Evolutionary conservation across 1,140 invertebrate species (phyloP).

Genomic region (Aradophagus sp.): DNA sequence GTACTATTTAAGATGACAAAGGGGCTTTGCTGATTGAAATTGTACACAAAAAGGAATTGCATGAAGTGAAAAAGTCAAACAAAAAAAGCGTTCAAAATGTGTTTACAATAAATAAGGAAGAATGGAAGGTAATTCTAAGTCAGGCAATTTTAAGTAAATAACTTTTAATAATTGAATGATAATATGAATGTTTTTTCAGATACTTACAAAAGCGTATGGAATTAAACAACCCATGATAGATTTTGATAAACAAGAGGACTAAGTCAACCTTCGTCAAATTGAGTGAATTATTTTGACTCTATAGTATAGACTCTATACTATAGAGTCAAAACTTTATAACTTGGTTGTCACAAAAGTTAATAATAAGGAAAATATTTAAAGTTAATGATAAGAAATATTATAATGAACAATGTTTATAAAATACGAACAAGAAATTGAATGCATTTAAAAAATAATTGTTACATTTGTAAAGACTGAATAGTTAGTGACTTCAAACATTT

Average conservation of each 20-base stretch:
- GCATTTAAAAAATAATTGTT: too few relatives aligned
- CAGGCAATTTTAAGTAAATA: not conserved
- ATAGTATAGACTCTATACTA: not conserved
- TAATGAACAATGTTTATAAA: too few relatives aligned
- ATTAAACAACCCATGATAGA: slow-evolving; percentile 65
- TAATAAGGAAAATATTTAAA: slow-evolving; percentile 2
- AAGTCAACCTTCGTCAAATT: slow-evolving; percentile 1
- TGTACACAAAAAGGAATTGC: slow-evolving; percentile 60
- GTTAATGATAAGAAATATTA: too few relatives aligned
- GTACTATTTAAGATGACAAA: slow-evolving; percentile 62
- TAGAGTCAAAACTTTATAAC: not conserved
- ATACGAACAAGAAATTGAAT: too few relatives aligned
- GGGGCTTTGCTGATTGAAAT: slow-evolving; percentile 68
- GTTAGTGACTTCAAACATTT: too few relatives aligned
- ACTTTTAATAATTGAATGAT: slow-evolving; percentile 5
- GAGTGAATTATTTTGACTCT: not conserved
- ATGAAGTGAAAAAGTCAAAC: slow-evolving; percentile 59
- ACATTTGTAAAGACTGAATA: too few relatives aligned
- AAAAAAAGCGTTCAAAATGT: slow-evolving; percentile 71
- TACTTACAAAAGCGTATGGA: slow-evolving; percentile 52
- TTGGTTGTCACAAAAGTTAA: slow-evolving; percentile 3
- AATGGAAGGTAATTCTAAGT: slow-evolving; percentile 72
- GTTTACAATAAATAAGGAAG: slow-evolving; percentile 69
- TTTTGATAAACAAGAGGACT: slow-evolving; percentile 30
- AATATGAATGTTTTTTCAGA: slow-evolving; percentile 54